phyloP scores from a whole-genome alignment of 2,888 invertebrate genomes.

The Toxonevra muliebris region DNA sequence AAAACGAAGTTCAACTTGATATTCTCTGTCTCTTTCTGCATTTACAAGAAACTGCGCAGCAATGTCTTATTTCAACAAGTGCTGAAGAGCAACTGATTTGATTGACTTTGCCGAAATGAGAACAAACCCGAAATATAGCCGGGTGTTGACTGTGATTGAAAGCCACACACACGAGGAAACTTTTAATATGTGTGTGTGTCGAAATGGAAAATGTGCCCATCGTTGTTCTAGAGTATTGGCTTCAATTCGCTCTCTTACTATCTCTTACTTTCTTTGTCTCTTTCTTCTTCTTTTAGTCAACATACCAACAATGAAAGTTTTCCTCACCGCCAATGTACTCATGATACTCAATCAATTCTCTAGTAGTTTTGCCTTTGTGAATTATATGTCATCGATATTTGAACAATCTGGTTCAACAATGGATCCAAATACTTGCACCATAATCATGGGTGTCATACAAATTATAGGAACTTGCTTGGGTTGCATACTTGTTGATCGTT shows the following conservation, averaged over 20 bases:
- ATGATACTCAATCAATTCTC: conserved; percentile 52
- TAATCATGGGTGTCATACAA: conserved; percentile 57
- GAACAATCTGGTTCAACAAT: conserved; percentile 50
- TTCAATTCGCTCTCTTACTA: neutral
- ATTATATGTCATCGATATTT: conserved; percentile 61
- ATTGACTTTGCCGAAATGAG: no score
- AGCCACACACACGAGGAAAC: no score
- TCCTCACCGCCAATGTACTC: conserved; percentile 48
- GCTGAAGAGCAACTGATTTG: neutral
- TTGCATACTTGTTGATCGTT: conserved; percentile 54
- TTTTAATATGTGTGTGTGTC: no score
- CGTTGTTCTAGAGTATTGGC: no score
- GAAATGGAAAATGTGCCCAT: no score
- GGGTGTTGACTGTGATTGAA: no score
- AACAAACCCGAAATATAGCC: no score
- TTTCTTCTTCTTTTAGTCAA: conserved; percentile 45
- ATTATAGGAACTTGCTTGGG: conserved; percentile 56
- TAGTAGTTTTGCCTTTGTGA: conserved; percentile 57
- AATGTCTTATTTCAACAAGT: neutral
- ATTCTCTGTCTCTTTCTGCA: neutral
- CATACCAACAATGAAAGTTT: conserved; percentile 49
- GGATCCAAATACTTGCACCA: conserved; percentile 57
- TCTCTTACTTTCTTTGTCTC: neutral
- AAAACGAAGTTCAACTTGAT: no score
- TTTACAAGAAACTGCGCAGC: neutral